Percentiles rank a stretch among this genome's conserved stretches.
Conservation (phyloP, 2,113 vertebrate species). For the Tylochromis polylepis region DNA sequence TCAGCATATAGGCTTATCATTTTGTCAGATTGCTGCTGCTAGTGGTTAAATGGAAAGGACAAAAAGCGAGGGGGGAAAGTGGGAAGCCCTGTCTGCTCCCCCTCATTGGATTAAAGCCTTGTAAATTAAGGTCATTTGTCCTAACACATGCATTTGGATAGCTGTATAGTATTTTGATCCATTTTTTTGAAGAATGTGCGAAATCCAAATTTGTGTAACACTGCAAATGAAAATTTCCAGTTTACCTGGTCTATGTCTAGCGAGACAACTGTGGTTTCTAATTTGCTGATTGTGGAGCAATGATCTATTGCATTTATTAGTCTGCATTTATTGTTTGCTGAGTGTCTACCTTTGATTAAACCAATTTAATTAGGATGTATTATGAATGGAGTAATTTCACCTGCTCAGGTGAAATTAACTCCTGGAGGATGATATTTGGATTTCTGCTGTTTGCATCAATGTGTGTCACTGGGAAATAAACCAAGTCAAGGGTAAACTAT, state of each 20-base stretch:
- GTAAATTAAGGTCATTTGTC: background rate
- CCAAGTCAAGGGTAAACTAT: background rate
- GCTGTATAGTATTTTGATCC: background rate
- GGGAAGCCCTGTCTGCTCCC: background rate
- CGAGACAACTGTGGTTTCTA: background rate
- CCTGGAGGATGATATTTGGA: background rate
- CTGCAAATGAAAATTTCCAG: background rate
- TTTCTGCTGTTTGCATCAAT: background rate
- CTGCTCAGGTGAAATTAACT: background rate
- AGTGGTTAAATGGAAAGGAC: background rate
- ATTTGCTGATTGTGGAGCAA: background rate
- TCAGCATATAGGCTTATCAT: background rate
- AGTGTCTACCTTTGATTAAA: background rate
- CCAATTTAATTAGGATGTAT: background rate
- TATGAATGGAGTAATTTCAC: background rate
- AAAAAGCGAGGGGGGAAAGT: accelerated
- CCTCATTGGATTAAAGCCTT: background rate
- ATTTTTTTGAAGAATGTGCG: background rate
- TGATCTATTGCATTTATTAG: background rate
- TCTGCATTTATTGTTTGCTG: background rate
- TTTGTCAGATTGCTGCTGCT: accelerated
- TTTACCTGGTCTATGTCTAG: background rate
- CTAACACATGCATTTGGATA: background rate
- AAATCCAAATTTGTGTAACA: background rate
- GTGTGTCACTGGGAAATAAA: background rate